These are phyloP conservation scores for Daphoenositta chrysoptera DNA, from an alignment of 2,113 vertebrate genomes.

Conservation along the genomic window DNA sequence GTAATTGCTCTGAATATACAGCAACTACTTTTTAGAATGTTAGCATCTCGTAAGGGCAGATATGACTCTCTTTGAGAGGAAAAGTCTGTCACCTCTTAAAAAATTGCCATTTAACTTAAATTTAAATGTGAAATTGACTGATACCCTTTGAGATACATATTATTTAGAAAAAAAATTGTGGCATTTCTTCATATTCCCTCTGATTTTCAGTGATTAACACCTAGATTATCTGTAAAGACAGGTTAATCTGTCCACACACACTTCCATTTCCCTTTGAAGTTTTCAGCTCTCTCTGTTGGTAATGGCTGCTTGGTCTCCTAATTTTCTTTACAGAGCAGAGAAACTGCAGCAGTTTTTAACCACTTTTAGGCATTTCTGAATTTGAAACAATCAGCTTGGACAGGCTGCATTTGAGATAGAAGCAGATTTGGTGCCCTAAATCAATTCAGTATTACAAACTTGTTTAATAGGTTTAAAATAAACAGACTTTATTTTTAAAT, in stretches of 20 bases:
- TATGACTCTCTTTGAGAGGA: background rate
- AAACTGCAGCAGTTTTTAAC: background rate
- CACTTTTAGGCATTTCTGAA: background rate
- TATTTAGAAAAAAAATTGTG: background rate
- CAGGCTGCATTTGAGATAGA: background rate
- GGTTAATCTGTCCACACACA: background rate
- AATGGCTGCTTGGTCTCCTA: background rate
- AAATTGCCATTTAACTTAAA: accelerated
- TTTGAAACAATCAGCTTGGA: background rate
- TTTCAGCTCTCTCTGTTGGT: background rate
- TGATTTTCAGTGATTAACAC: background rate
- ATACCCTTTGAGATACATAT: background rate
- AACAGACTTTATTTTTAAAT: background rate
- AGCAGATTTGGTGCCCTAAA: background rate
- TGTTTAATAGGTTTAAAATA: background rate
- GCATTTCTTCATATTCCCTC: background rate
- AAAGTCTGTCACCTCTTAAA: background rate
- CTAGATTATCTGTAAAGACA: background rate
- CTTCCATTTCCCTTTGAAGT: background rate
- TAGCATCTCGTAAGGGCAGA: background rate
- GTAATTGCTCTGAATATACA: background rate
- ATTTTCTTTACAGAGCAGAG: background rate
- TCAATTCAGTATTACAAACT: background rate
- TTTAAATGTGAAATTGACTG: background rate
- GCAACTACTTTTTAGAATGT: background rate